Percentiles rank a stretch among this genome's conserved stretches.
These are phyloP conservation scores for Drosophila monieri DNA, from an alignment of 2,888 invertebrate species.

Conservation along the genomic window DNA sequence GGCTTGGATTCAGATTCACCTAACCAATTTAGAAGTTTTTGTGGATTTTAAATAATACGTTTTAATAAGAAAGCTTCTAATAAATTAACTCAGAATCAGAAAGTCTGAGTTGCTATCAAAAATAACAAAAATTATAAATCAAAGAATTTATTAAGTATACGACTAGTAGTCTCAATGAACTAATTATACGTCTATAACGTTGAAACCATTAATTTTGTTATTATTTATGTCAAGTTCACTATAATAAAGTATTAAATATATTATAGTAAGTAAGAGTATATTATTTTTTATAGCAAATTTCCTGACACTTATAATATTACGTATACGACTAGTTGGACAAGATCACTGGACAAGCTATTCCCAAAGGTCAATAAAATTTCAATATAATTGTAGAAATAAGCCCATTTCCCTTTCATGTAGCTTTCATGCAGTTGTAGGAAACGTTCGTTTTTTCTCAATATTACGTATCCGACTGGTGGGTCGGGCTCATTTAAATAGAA, in stretches of 20 bases:
- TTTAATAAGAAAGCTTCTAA: neutral
- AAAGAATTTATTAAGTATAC: neutral
- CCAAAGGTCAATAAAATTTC: neutral
- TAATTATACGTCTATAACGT: too few relatives aligned
- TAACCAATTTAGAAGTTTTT: neutral
- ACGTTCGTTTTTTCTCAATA: neutral
- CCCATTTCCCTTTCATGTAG: neutral
- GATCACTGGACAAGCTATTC: neutral
- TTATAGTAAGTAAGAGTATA: neutral
- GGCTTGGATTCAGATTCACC: slow-evolving; percentile 7
- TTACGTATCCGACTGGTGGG: slow-evolving; percentile 21
- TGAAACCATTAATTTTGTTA: too few relatives aligned
- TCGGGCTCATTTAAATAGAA: neutral
- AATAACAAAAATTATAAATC: too few relatives aligned
- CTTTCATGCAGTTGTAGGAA: neutral
- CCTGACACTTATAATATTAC: neutral
- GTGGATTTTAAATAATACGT: neutral
- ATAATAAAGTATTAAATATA: too few relatives aligned
- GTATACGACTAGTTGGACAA: neutral
- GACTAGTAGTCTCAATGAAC: neutral
- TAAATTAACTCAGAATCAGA: too few relatives aligned
- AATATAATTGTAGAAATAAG: neutral
- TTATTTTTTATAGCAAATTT: neutral
- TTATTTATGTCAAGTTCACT: too few relatives aligned
- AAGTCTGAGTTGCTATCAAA: too few relatives aligned